Evolutionary conservation across 2,888 invertebrate genomes (phyloP).

Genomic region (Esperia sulphurella): DNA sequence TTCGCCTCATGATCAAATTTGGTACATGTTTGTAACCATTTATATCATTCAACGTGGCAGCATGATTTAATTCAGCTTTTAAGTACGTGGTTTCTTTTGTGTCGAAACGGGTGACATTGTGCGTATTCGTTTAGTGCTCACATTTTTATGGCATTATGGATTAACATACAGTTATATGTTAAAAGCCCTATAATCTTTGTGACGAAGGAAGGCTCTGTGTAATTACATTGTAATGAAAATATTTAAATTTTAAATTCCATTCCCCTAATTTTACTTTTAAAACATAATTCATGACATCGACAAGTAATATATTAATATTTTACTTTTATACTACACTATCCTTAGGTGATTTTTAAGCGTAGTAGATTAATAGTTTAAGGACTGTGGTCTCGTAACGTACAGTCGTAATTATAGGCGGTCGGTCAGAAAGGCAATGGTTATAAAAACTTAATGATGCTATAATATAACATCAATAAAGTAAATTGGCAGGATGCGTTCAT

Average conservation of each 20-base stretch:
- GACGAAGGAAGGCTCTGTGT: too few relatives aligned
- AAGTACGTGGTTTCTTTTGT: constrained; percentile 31
- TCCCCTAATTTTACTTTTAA: not conserved
- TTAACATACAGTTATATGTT: too few relatives aligned
- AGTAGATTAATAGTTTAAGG: constrained; percentile 66
- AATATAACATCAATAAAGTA: constrained; percentile 73
- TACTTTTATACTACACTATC: constrained; percentile 31
- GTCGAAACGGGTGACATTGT: constrained; percentile 28
- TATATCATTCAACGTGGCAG: constrained; percentile 51
- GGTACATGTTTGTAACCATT: constrained; percentile 69
- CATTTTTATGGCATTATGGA: too few relatives aligned
- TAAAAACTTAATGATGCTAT: constrained; percentile 72
- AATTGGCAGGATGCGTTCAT: constrained; percentile 70
- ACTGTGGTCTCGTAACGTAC: constrained; percentile 48
- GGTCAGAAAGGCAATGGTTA: constrained; percentile 53
- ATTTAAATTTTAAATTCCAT: too few relatives aligned
- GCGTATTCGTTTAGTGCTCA: constrained; percentile 19
- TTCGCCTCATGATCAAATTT: constrained; percentile 74
- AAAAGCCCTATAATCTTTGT: too few relatives aligned
- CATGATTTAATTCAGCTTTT: constrained; percentile 48
- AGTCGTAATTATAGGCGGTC: constrained; percentile 65
- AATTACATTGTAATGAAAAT: too few relatives aligned
- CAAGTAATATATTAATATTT: constrained; percentile 53
- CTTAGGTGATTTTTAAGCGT: constrained; percentile 50
- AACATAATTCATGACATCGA: constrained; percentile 36